Evolutionary conservation across 2,888 invertebrate species (phyloP), one percentile per base, ranked within the genome.

Genomic region (Actias luna): DNA sequence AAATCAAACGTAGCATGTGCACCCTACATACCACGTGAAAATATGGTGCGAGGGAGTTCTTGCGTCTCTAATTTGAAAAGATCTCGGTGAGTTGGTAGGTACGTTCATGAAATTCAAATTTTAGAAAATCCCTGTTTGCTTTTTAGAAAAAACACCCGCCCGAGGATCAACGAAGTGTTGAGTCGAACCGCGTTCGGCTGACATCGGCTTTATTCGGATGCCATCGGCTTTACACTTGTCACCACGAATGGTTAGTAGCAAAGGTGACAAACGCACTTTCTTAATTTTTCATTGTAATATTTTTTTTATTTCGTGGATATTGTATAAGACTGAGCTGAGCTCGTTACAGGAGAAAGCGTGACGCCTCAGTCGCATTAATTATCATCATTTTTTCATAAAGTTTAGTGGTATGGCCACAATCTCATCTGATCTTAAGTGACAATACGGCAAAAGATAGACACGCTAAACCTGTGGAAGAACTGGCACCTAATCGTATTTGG

Each of bases 91-190:
- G 59, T 50, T n/a, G 25, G 33, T 35, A 22, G 55, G 25, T 35
- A 22, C 65, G 57, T 62, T 65, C 63, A 64, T 64, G 66, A 65
- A 65, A 64, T 65, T 64, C 63, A 64, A 65, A 65, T 64, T 64
- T 63, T 64, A 59, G 67, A 64, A n/a, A 42, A 65, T 57, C 63
- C 64, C 63, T 58, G 64, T 67, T 69, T 65, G 65, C 60, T 65
- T 67, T 69, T 69, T 65, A 65, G 67, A 69, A 33, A 46, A 46
- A 46, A 46, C 18, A 67, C 58, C 65, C 60, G 59, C 16, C 50
- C 63, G 58, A 52, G 68, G 66, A 64, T 68, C 66, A 68, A 65
- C 46, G 50, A 64, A 46, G 29, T 55, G 46, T 61, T 63, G 63
- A 63, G 67, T 68, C 64, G 63, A 64, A 60, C 63, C 61, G 60